Evolutionary conservation across 2,113 vertebrate species (phyloP).

Genomic region (Orientallactaga bullata): DNA sequence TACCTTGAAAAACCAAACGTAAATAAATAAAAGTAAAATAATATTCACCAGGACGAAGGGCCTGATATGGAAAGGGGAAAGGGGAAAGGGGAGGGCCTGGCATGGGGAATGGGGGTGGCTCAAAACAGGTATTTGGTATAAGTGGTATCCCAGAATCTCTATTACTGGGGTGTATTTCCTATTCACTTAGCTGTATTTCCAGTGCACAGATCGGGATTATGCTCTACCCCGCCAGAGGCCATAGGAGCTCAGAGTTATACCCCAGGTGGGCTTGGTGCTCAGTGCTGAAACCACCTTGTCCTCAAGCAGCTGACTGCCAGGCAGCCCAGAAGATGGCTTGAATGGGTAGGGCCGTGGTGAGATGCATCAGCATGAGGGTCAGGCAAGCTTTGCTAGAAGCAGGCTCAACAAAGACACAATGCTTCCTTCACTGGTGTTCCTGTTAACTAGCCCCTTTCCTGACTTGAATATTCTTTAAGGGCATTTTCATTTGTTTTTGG

Average conservation of each 20-base stretch:
- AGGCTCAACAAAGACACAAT: slow-evolving; percentile 61
- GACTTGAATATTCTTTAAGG: slow-evolving; percentile 33
- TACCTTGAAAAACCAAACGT: too few relatives aligned
- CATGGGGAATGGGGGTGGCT: not conserved
- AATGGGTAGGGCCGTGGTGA: not conserved
- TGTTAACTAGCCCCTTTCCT: slow-evolving; percentile 13
- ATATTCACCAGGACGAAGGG: not conserved
- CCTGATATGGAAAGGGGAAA: not conserved
- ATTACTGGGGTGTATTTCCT: not conserved
- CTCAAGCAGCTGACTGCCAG: not conserved
- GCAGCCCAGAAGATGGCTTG: not conserved
- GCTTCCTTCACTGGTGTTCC: not conserved
- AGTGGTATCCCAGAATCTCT: not conserved
- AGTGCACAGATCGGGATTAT: not conserved
- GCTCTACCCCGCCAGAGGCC: not conserved
- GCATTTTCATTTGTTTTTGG: not conserved
- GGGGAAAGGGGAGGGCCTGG: not conserved
- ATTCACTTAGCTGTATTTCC: not conserved
- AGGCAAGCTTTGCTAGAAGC: not conserved
- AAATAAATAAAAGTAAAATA: not conserved
- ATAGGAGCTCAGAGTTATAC: not conserved
- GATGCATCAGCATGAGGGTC: not conserved
- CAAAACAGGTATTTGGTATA: not conserved
- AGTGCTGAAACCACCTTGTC: not conserved
- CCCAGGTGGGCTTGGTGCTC: not conserved